Base-by-base conservation (phyloP, 2,888 invertebrate genomes). In the Marasmarcha lunaedactyla region DNA sequence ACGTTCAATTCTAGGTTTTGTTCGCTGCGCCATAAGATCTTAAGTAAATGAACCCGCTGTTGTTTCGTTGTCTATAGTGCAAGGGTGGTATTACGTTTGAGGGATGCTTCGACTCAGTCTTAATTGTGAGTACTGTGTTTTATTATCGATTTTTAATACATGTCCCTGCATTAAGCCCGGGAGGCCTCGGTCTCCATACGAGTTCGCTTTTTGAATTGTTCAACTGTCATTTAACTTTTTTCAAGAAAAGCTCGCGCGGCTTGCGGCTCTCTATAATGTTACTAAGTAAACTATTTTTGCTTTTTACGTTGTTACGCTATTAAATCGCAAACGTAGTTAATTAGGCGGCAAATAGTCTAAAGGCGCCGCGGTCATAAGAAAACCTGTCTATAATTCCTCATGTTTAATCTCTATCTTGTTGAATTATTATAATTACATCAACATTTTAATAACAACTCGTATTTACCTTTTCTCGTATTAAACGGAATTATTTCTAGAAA, bases 61-160 rank as follows among this genome's bases (percentile, higher is more conserved):
- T 11, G n/a, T n/a, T 11, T 3, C 2, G 30, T 30, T 30, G 30
- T 9, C 10, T 49, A 47, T 49, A 47, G 51, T 49, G 46, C 44
- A 49, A 48, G 57, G 55, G 55, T 55, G 54, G 50, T 48, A 54
- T 65, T 64, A 78, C 71, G 64, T 77, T 76, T 78, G 78, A 78
- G 78, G 71, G 78, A 77, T 74, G 77, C 64, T 58, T 54, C 52
- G 56, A 59, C 57, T 56, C 52, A n/a, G 67, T 72, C 73, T 74
- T 79, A 77, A 79, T 78, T 77, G 73, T 77, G 64, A 65, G 63
- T 65, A 7, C 34, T 34, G 13, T 63, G 71, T 66, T 66, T 63
- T 63, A 66, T 57, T 77, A 78, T 79, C 68, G 79, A 79, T 78
- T 78, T 76, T 76, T 72, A 72, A 73, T 72, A 55, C 50, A 63